Evolutionary conservation across 1,140 invertebrate species (phyloP), one percentile per base, ranked within the genome.

Genomic region (Protaetia brevitarsis): DNA sequence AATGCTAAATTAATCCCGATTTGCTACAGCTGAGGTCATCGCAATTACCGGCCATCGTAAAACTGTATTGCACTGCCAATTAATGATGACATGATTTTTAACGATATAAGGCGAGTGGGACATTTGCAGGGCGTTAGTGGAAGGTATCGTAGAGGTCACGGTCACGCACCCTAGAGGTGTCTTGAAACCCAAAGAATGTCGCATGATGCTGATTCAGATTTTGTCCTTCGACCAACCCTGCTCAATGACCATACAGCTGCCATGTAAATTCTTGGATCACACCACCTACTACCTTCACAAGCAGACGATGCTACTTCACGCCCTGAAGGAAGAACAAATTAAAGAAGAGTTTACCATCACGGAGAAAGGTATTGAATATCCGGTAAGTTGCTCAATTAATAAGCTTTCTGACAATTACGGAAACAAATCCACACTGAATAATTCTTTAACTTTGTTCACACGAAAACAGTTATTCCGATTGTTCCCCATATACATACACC

Each of bases 321-420:
- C 68, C 1, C 4, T 21, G 10, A 64, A 61, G 62, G 30, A 71
- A 27, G 21, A 64, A 30, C n/a, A 66, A 37, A 58, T 69, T 13
- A 65, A 69, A 11, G 31, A 71, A 5, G 19, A 68, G 8, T 74
- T 74, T 63, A 69, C 64, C 10, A 72, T 74, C 2, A 72, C 65
- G 8, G 69, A 70, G 23, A 58, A 65, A n/a, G 68, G 64, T 23
- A 61, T 59, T 13, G n/a, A 58, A 21, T 68, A 65, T 56, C 68
- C 71, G 11, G 71, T 72, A 63, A 64, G n/a, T 28, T 3, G 8
- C 2, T 2, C 2, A 56, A 4, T 21, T 56, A n/a, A n/a, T n/a
- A n/a, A n/a, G n/a, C n/a, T n/a, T n/a, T n/a, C n/a, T n/a, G n/a
- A n/a, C n/a, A n/a, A n/a, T n/a, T n/a, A n/a, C n/a, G n/a, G n/a